A percentile compares a stretch with the other conserved stretches of the same genome.
Conservation (phyloP, 2,113 vertebrate species). For the Scalopus aquaticus region DNA sequence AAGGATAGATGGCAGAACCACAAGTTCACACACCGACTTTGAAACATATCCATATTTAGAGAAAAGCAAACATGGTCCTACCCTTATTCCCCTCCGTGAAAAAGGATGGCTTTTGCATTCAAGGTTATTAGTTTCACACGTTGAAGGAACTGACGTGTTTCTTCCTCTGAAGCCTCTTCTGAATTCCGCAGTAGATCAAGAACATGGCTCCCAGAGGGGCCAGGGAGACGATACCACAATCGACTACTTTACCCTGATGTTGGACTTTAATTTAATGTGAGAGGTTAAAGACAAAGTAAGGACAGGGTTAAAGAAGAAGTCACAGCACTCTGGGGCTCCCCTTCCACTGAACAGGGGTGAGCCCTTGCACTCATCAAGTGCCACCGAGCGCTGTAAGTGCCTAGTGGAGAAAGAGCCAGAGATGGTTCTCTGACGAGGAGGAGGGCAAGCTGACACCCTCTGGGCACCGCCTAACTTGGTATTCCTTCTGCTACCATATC, state of each 20-base stretch:
- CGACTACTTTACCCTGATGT: background rate
- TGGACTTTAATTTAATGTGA: background rate
- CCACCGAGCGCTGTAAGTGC: background rate
- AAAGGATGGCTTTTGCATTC: background rate
- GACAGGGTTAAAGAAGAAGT: too few species aligned
- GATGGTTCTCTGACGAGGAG: background rate
- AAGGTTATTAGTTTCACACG: background rate
- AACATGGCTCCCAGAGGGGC: background rate
- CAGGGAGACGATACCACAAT: background rate
- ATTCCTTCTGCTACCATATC: background rate
- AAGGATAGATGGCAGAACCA: background rate
- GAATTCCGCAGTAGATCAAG: background rate
- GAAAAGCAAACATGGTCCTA: background rate
- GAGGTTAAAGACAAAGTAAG: background rate
- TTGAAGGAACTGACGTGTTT: background rate
- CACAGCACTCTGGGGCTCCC: accelerated
- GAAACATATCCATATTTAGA: background rate
- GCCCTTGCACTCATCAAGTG: background rate
- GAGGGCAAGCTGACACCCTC: accelerated
- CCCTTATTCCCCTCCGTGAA: background rate
- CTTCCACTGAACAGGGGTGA: background rate
- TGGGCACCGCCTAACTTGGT: background rate
- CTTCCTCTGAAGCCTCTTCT: background rate
- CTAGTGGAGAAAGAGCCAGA: background rate
- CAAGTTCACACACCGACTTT: background rate